These are phyloP conservation scores for Agonopterix heracliana DNA, from an alignment of 2,888 invertebrate species.

Conservation along the genomic window DNA sequence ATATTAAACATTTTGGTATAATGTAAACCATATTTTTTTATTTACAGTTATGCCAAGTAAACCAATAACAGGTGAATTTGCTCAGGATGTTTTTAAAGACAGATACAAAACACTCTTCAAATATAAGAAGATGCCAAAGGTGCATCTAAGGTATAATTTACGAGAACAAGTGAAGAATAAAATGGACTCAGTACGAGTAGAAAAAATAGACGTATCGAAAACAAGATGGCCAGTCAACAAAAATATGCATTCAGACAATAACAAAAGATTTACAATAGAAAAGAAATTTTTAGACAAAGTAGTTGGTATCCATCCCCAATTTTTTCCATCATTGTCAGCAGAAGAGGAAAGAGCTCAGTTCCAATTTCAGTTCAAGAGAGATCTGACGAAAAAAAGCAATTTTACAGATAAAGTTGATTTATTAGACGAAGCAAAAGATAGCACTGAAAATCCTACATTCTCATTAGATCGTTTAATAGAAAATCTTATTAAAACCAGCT, in stretches of 20 bases:
- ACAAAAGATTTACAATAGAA: too few relatives aligned
- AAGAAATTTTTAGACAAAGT: too few relatives aligned
- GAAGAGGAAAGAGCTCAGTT: neutral
- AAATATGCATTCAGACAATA: conserved; percentile 13
- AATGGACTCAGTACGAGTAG: conserved; percentile 31
- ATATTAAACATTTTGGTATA: too few relatives aligned
- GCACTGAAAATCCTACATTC: conserved; percentile 18
- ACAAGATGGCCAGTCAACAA: conserved; percentile 50
- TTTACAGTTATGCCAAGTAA: conserved; percentile 14
- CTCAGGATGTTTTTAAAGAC: conserved; percentile 45
- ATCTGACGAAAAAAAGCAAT: conserved; percentile 26
- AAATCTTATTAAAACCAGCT: conserved; percentile 40
- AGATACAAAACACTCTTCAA: conserved; percentile 42
- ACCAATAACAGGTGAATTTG: conserved; percentile 13
- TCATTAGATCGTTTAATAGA: conserved; percentile 49
- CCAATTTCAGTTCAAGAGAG: conserved; percentile 32
- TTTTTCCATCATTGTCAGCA: conserved; percentile 4
- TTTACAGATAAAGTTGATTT: conserved; percentile 19
- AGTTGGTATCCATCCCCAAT: too few relatives aligned
- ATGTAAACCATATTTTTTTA: conserved; percentile 5
- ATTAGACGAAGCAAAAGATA: conserved; percentile 17
- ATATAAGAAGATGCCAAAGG: conserved; percentile 45
- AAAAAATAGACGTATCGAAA: conserved; percentile 38
- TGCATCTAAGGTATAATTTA: conserved; percentile 51
- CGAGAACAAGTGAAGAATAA: conserved; percentile 52